These are phyloP conservation scores for Sciurus niger DNA, from an alignment of 2,113 vertebrate genomes.

Conservation along the genomic window DNA sequence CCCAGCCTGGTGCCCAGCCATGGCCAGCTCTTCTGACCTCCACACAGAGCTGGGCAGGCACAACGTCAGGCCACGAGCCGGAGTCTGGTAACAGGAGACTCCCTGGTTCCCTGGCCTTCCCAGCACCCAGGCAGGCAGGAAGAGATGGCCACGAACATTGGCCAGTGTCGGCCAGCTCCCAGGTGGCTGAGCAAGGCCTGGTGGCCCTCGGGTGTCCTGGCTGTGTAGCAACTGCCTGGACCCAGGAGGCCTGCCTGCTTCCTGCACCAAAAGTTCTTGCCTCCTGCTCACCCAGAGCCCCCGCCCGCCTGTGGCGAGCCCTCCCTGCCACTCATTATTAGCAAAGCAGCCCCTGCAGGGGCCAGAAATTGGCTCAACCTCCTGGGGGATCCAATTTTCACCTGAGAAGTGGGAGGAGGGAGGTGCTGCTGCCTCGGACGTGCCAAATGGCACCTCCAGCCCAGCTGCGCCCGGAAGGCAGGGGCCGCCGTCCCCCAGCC, in stretches of 20 bases:
- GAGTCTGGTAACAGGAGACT: fast-evolving
- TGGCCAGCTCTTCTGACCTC: background rate
- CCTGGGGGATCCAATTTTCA: constrained; percentile 74
- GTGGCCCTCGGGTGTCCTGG: background rate
- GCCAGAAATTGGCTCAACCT: constrained; percentile 60
- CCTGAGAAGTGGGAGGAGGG: background rate
- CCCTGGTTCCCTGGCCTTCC: background rate
- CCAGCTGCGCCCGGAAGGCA: background rate
- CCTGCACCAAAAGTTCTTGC: background rate
- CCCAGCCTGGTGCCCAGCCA: fast-evolving
- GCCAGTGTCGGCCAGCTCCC: background rate
- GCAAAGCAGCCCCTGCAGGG: background rate
- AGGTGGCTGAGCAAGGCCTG: fast-evolving
- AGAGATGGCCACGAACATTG: fast-evolving
- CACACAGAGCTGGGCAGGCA: background rate
- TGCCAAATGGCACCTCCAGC: background rate
- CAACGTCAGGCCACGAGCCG: fast-evolving
- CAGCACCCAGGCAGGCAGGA: fast-evolving
- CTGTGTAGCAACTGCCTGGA: fast-evolving
- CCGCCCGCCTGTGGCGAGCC: fast-evolving
- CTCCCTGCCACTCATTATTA: fast-evolving
- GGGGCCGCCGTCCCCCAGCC: background rate
- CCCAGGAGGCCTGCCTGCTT: background rate
- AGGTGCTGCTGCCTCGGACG: background rate
- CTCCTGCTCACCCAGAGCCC: fast-evolving